Base-by-base conservation (phyloP, 2,888 invertebrate species). In the Callinectes sapidus region DNA sequence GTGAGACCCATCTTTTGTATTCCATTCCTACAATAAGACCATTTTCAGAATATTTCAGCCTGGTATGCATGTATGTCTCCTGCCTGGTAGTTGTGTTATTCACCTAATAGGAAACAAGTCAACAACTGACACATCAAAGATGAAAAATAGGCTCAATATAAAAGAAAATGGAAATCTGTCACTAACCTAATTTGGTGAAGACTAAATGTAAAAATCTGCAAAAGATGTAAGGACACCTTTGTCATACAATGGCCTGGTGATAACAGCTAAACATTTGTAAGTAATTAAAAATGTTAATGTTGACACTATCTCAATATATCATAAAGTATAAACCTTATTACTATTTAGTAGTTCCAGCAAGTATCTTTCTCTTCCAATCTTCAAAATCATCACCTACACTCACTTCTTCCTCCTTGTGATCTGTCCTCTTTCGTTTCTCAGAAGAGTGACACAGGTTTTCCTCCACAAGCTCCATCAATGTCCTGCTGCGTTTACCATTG, bases 381-480 rank as follows among this genome's bases (percentile, higher is more conserved):
- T 92, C 92, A 87, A 90, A 92, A 39, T 92, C 92, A 71, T 86
- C 35, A 10, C 66, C 90, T 66, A 86, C 42, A 42, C n/a, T 87
- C 18, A 39, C 39, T 85, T 32, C 92, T 16, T 55, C 42, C 8
- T 90, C 55, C 10, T 35, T 71, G 14, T 90, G 28, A n/a, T 90
- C 66, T 18, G 28, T 42, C 55, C 61, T 92, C 28, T n/a, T 39
- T 13, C 55, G 48, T 28, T 92, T 92, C 32, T 90, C 77, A 1
- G 90, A 87, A 13, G 87, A 90, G 28, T 92, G 66, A 23, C 55
- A n/a, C 55, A 92, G 71, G 54, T 92, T 90, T 0, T 92, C 92
- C 35, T 92, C 92, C 8, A 92, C 92, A 87, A 92, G 32, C 13
- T 92, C 92, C 77, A 92, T 55, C 42, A 92, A 55, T 8, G 92